Percentiles rank a stretch among this genome's conserved stretches.
Evolutionary conservation across 2,797 vertebrate genomes (phyloP).

Genomic region (Cottoperca gobio): DNA sequence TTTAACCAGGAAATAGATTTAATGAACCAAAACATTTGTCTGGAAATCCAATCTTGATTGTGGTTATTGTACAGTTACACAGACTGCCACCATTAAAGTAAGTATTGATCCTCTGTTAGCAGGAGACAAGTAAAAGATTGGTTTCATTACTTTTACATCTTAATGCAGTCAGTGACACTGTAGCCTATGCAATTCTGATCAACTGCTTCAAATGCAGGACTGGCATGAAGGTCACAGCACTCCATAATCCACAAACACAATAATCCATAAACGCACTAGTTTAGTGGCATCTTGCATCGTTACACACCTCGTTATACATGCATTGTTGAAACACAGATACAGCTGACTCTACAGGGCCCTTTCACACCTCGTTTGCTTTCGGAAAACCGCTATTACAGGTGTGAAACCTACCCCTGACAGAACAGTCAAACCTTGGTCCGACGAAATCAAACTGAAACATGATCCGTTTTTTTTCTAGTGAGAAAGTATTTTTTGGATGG

Average conservation of each 20-base stretch:
- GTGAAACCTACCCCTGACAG: too few species aligned
- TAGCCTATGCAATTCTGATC: slow-evolving; percentile 33
- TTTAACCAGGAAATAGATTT: background rate
- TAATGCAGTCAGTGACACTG: slow-evolving; percentile 19
- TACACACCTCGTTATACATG: too few species aligned
- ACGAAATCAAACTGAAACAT: too few species aligned
- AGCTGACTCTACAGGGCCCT: too few species aligned
- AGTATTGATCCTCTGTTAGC: slow-evolving; percentile 30
- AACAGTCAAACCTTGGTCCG: too few species aligned
- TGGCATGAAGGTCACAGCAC: slow-evolving; percentile 37
- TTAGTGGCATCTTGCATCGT: background rate
- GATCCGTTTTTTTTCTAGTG: too few species aligned
- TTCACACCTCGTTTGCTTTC: too few species aligned
- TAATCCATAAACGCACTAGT: background rate
- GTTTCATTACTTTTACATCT: slow-evolving; percentile 55
- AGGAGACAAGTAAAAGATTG: slow-evolving; percentile 46
- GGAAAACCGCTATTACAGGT: too few species aligned
- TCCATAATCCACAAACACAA: slow-evolving; percentile 14
- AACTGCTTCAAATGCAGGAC: slow-evolving; percentile 31
- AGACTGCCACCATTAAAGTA: slow-evolving; percentile 6
- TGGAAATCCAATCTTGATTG: background rate
- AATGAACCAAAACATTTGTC: slow-evolving; percentile 26
- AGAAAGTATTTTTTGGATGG: too few species aligned
- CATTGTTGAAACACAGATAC: background rate
- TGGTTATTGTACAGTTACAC: background rate